Evolutionary conservation across 2,888 invertebrate genomes (phyloP).

Genomic region (Bimastos eiseni): DNA sequence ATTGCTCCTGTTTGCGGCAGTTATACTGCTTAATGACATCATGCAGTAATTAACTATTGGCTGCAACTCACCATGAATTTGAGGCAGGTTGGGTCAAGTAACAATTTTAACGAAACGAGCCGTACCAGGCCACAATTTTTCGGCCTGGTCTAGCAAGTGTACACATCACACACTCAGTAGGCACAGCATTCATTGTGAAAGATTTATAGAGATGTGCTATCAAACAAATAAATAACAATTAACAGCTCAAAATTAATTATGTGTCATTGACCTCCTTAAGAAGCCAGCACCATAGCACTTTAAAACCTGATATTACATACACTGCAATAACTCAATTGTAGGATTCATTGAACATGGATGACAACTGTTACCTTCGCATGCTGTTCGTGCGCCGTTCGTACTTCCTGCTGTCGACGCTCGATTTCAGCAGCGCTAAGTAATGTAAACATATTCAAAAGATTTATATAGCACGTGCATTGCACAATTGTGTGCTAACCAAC

Average conservation of each 20-base stretch:
- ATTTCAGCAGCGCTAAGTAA: not conserved
- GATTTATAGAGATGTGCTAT: not conserved
- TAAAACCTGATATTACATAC: not conserved
- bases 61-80: too few species aligned
- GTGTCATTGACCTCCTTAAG: not conserved
- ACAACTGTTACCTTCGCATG: not conserved
- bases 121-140: too few species aligned
- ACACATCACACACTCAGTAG: not conserved
- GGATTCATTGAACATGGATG: not conserved
- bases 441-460: not conserved
- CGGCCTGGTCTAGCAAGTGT: too few species aligned
- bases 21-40: too few species aligned
- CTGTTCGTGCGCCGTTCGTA: not conserved
- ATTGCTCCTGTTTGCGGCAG: too few species aligned
- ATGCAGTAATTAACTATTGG: too few species aligned
- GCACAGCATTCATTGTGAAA: not conserved
- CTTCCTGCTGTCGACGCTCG: not conserved
- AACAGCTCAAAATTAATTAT: not conserved
- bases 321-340: not conserved
- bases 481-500: not conserved
- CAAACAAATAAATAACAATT: not conserved
- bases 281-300: not conserved
- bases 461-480: not conserved
- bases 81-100: too few species aligned
- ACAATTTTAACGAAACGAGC: too few species aligned